Evolutionary conservation across 2,113 vertebrate species (phyloP), one percentile per base, ranked within the genome.

Genomic region (Thunnus maccoyii): DNA sequence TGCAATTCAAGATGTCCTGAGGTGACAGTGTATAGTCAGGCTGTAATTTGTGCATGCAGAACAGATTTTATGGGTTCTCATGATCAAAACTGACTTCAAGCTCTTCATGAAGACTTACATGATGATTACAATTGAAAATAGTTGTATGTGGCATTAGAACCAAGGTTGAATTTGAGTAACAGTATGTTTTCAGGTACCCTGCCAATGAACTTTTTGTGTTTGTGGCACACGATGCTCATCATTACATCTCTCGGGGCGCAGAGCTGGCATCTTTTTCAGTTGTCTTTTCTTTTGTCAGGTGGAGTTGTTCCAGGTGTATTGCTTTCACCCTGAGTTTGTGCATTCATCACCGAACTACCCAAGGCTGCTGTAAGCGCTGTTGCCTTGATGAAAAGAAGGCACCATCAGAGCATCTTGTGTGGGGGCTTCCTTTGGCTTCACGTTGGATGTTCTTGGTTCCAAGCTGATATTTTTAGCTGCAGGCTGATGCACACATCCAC

Each of bases 371-470:
- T 70, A 48, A 55, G 25, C 36, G 64, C 15, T 0, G n/a, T 20
- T 70, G 51, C 58, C 54, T 52, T 61, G 16, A 52, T 67, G 30
- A 32, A 72, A 20, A 54, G 20, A 52, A 58, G 44, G n/a, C 17
- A 56, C 46, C 3, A 41, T 17, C 54, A 17, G 25, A 15, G 10
- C 47, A 27, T 66, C 25, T 74, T 8, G 44, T 17, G 50, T 25
- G 36, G 52, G 22, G 36, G 41, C 55, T 50, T 41, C 32, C 14
- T 65, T 67, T 32, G 20, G 27, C 55, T 73, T 84, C 58, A 50
- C 14, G 22, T 61, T 63, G 61, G 56, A 76, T 78, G 58, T 55
- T 72, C 44, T 63, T 64, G 16, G 48, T 57, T 82, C 32, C 18
- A 58, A 54, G 27, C 58, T 41, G 36, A 9, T 41, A 9, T 41